Evolutionary conservation across 2,797 vertebrate species (phyloP).

Genomic region (Gymnopithys bicolor): DNA sequence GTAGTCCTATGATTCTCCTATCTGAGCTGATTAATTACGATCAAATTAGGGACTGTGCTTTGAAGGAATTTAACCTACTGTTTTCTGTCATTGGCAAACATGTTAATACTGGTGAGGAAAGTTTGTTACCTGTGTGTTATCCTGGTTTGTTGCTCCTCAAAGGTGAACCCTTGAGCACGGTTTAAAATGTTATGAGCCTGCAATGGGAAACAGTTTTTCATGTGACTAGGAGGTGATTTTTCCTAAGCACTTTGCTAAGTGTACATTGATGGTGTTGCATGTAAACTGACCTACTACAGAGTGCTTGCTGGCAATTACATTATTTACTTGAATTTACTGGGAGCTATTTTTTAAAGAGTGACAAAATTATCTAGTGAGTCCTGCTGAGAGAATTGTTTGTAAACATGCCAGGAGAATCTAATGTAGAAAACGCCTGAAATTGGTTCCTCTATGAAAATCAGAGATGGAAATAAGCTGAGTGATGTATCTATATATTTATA

Average conservation of each 20-base stretch:
- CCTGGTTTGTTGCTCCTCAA: neutral
- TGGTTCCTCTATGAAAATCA: neutral
- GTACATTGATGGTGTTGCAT: neutral
- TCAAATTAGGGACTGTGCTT: neutral
- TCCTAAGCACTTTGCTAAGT: neutral
- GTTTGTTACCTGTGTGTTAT: neutral
- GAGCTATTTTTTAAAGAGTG: neutral
- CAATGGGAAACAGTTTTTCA: neutral
- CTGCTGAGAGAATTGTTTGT: neutral
- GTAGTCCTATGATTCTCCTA: neutral
- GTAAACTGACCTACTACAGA: neutral
- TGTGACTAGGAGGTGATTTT: neutral
- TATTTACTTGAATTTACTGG: neutral
- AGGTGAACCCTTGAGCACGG: neutral
- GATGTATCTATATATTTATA: rapidly evolving
- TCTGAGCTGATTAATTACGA: neutral
- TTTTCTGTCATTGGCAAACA: rapidly evolving
- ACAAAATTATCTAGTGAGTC: neutral
- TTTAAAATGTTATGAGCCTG: neutral
- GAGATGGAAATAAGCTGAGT: neutral
- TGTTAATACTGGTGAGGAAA: neutral
- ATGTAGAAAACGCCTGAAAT: neutral
- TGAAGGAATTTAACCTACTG: neutral
- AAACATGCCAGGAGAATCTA: neutral
- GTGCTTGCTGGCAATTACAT: neutral